Conservation (phyloP, 2,113 vertebrate species). For the Tinamus guttatus region DNA sequence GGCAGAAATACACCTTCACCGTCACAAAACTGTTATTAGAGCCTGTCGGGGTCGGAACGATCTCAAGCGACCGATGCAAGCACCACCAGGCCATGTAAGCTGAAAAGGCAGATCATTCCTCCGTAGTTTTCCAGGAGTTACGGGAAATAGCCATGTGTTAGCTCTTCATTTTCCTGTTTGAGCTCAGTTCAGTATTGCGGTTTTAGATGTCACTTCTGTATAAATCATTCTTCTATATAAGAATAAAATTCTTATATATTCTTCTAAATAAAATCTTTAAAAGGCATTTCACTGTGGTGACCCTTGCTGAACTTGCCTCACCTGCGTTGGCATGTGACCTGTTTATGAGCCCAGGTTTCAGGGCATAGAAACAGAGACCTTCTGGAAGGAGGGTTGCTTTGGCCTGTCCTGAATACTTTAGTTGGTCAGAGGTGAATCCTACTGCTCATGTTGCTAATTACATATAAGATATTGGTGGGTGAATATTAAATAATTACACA, state of each 20-base stretch:
- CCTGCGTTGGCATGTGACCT: rapidly evolving
- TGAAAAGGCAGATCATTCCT: neutral
- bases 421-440: neutral
- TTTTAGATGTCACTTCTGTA: neutral
- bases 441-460: neutral
- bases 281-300: neutral
- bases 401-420: neutral
- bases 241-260: neutral
- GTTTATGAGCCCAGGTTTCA: neutral
- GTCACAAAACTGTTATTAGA: slow-evolving; percentile 97
- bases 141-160: neutral
- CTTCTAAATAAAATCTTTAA: neutral
- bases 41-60: slow-evolving; percentile 95
- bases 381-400: neutral
- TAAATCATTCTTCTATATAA: neutral
- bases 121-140: neutral
- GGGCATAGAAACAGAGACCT: neutral
- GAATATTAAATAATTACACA: neutral
- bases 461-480: neutral
- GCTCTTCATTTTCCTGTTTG: neutral
- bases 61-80: slow-evolving; percentile 90
- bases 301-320: neutral
- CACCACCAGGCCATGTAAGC: slow-evolving; percentile 93
- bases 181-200: neutral
- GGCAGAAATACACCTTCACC: slow-evolving; percentile 97